Conservation (phyloP, 2,113 vertebrate genomes). For the Oenanthe oenanthe region DNA sequence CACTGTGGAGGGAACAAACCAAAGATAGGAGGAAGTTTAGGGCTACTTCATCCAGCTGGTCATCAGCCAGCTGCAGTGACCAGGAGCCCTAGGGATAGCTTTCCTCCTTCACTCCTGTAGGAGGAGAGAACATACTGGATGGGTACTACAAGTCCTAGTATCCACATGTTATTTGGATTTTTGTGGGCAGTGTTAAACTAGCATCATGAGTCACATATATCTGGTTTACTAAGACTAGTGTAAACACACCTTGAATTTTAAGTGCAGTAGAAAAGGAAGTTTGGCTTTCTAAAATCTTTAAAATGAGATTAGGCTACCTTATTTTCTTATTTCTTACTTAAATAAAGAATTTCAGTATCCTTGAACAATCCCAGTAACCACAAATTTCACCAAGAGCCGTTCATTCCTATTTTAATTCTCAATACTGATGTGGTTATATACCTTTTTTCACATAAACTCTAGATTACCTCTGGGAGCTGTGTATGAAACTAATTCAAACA, state of each 20-base stretch:
- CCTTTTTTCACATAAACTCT: slow-evolving; percentile 59
- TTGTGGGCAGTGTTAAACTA: not conserved
- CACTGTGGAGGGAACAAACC: not conserved
- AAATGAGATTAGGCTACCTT: not conserved
- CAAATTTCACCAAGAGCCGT: slow-evolving; percentile 4
- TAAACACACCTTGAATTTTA: not conserved
- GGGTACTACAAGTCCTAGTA: not conserved
- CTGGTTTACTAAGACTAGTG: not conserved
- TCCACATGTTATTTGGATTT: not conserved
- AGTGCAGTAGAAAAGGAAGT: not conserved
- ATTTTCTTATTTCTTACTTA: slow-evolving; percentile 4
- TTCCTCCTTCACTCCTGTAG: not conserved
- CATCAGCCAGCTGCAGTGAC: not conserved
- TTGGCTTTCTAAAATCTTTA: not conserved
- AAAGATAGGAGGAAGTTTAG: not conserved
- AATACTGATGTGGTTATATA: not conserved
- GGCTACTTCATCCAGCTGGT: not conserved
- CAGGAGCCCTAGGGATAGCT: not conserved
- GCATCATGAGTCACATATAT: not conserved
- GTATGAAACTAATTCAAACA: slow-evolving; percentile 55
- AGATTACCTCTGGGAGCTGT: slow-evolving; percentile 21
- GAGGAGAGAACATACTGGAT: not conserved
- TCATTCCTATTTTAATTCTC: slow-evolving; percentile 21
- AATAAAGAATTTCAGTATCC: not conserved
- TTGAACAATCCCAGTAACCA: not conserved